A percentile compares a stretch with the other conserved stretches of the same genome.
These are phyloP conservation scores for Tolmerus cingulatus DNA, from an alignment of 2,888 invertebrate genomes.

Conservation along the genomic window DNA sequence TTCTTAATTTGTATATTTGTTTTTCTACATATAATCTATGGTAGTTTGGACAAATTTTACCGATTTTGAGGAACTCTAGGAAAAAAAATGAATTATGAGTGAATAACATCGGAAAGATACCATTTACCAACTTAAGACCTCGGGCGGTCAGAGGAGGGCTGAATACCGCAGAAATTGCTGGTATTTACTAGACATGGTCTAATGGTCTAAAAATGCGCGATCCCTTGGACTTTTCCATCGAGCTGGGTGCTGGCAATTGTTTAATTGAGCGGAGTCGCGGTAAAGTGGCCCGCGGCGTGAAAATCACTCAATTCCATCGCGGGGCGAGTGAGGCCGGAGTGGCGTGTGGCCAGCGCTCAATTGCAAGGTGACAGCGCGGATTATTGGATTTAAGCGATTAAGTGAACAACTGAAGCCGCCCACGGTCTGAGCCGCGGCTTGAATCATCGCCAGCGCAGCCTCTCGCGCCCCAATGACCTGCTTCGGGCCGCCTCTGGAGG, in stretches of 20 bases:
- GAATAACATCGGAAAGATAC: too few relatives aligned
- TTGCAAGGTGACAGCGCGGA: slow-evolving; percentile 22
- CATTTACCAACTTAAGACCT: not conserved
- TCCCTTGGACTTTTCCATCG: not conserved
- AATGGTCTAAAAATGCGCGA: not conserved
- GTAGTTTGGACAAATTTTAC: too few relatives aligned
- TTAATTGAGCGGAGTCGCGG: not conserved
- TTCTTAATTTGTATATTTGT: too few relatives aligned
- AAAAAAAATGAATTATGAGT: too few relatives aligned
- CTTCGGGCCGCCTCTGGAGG: not conserved
- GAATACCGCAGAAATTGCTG: not conserved
- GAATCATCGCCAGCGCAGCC: slow-evolving; percentile 14
- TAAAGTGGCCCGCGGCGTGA: not conserved
- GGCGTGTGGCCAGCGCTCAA: not conserved
- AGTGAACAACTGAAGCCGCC: slow-evolving; percentile 22
- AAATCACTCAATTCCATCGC: not conserved
- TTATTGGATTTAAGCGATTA: slow-evolving; percentile 35
- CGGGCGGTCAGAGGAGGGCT: not conserved
- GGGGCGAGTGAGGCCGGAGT: not conserved
- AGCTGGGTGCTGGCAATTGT: not conserved
- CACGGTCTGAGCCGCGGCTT: not conserved
- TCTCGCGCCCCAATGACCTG: slow-evolving; percentile 14
- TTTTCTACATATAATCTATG: too few relatives aligned
- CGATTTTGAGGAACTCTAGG: too few relatives aligned
- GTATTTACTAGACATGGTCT: not conserved